These are phyloP conservation scores for Pharmacophagus antenor DNA, from an alignment of 2,888 invertebrate genomes.

Conservation along the genomic window DNA sequence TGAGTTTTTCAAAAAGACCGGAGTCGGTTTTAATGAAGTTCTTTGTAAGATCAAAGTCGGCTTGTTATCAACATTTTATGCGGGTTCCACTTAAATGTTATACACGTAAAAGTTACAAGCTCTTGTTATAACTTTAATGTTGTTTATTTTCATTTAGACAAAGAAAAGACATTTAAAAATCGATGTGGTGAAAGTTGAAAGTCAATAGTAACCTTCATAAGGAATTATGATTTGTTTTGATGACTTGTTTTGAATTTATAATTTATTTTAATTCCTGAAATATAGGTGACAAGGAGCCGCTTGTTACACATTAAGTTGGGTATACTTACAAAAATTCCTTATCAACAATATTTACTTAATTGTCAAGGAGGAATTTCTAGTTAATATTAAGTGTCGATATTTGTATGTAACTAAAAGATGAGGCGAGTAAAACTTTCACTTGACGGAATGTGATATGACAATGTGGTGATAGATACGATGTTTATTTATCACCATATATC, in stretches of 20 bases:
- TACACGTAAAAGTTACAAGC: not conserved
- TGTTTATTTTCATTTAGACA: not conserved
- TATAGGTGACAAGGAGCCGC: no score
- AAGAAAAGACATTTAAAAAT: not conserved
- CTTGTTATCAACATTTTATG: not conserved
- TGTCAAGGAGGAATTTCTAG: no score
- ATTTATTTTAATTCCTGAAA: not conserved
- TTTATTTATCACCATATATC: no score
- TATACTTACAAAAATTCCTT: no score
- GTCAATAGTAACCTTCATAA: not conserved
- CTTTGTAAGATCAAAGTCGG: slow-evolving; percentile 2
- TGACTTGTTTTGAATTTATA: no score
- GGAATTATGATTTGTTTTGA: not conserved
- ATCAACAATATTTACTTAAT: no score
- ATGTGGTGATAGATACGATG: no score
- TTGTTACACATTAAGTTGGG: no score
- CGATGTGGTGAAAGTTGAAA: not conserved
- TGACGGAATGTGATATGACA: no score
- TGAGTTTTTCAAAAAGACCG: not conserved
- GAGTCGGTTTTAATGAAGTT: slow-evolving; percentile 4
- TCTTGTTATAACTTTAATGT: not conserved
- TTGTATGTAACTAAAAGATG: no score
- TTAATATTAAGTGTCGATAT: no score
- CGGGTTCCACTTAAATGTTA: slow-evolving; percentile 3
- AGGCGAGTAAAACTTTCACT: no score